Evolutionary conservation across 2,113 vertebrate genomes (phyloP), one percentile per base, ranked within the genome.

Genomic region (Heterotis niloticus): DNA sequence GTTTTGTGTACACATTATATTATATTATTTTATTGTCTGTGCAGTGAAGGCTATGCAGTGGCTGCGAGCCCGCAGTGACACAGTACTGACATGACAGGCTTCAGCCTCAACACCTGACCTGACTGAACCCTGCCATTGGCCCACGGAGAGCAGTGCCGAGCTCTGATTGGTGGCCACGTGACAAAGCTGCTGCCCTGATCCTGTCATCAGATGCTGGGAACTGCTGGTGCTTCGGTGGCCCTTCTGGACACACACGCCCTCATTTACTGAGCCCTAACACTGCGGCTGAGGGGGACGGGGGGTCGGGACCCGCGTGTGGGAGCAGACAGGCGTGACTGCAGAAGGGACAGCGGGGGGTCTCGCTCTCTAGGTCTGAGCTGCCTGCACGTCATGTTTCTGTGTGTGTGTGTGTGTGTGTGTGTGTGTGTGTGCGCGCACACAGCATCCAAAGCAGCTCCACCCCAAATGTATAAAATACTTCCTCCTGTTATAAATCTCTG

Each of bases 231-330:
- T 54, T 17, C 23, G 0, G n/a, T 11, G 54, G 71, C n/a, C 54
- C 71, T 54, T 26, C 71, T 71, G 24, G 71, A 74, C 23, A 3
- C 7, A 24, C 20, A 44, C 9, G 51, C 71, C 71, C 51, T 57
- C 71, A 54, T 74, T 74, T 74, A 74, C 57, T 12, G 13, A 13
- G 71, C 54, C 71, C 71, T 74, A 74, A 74, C 71, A 74, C 51
- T 74, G 12, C n/a, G 20, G 51, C 24, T 51, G n/a, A 13, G n/a
- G 51, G 10, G 14, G n/a, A 23, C 16, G 4, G 23, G 18, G 57
- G 71, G 71, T 74, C 71, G 14, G 57, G 54, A 51, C 54, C 71
- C 71, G 14, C n/a, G 71, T 57, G 51, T 74, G 23, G 24, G 52
- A 57, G 52, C 52, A 24, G 71, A 59, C 71, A 74, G 71, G 51